Conservation (phyloP, 2,797 vertebrate species). For the Cottoperca gobio region DNA sequence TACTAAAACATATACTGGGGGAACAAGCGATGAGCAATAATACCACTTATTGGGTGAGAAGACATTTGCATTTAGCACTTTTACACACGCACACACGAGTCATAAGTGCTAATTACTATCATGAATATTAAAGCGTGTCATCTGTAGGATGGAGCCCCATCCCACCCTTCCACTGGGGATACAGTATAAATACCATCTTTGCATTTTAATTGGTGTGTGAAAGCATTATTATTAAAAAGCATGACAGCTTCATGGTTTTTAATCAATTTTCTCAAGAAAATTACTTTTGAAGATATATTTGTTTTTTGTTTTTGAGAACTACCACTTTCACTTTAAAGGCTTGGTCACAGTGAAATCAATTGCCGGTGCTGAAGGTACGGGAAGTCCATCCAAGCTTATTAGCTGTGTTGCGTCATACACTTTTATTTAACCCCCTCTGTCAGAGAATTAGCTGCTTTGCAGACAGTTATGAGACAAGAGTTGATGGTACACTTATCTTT, state of each 20-base stretch:
- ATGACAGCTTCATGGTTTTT: neutral
- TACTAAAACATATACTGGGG: constrained; percentile 32
- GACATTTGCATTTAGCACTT: constrained; percentile 26
- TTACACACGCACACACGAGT: neutral
- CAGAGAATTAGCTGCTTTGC: neutral
- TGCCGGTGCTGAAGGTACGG: neutral
- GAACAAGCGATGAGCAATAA: constrained; percentile 33
- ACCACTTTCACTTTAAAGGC: neutral
- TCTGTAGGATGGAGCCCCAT: constrained; percentile 31
- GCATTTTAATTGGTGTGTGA: constrained; percentile 14
- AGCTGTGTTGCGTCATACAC: neutral
- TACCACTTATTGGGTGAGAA: constrained; percentile 3
- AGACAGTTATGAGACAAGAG: neutral
- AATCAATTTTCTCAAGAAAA: neutral
- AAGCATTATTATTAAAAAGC: neutral
- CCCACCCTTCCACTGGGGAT: neutral
- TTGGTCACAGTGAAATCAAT: neutral
- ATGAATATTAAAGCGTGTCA: constrained; percentile 45
- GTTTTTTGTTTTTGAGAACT: neutral
- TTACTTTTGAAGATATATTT: neutral
- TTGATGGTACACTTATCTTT: neutral
- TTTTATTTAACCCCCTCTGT: neutral
- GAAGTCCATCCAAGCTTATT: neutral
- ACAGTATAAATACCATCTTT: neutral
- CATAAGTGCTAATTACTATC: constrained; percentile 45